Percentiles rank a stretch among this genome's conserved stretches.
Evolutionary conservation across 2,797 vertebrate genomes (phyloP).

Genomic region (Myotis daubentonii): DNA sequence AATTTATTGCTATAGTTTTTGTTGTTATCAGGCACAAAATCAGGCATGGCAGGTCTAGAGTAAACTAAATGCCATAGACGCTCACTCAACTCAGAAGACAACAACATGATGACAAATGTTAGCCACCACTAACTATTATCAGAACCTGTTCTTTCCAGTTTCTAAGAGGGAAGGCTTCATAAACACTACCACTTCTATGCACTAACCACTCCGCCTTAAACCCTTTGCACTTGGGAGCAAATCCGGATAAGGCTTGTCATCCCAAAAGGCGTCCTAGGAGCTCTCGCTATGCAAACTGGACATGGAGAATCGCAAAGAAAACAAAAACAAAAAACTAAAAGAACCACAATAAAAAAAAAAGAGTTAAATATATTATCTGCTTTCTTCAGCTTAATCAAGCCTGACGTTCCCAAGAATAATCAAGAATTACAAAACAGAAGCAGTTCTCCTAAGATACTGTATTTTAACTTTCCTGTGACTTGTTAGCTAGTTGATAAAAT

Average conservation of each 20-base stretch:
- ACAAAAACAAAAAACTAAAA: too few species aligned
- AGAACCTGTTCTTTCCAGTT: neutral
- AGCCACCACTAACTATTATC: neutral
- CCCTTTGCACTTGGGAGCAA: neutral
- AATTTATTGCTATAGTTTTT: neutral
- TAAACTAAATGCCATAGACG: neutral
- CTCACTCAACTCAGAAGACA: neutral
- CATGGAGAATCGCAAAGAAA: neutral
- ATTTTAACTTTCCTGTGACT: neutral
- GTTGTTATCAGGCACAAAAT: neutral
- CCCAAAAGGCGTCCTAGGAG: neutral
- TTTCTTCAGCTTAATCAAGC: neutral
- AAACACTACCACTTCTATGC: neutral
- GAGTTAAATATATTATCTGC: slow-evolving; percentile 12
- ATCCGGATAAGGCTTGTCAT: slow-evolving; percentile 4
- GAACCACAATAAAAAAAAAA: neutral
- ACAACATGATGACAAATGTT: slow-evolving; percentile 1
- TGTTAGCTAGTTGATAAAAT: neutral
- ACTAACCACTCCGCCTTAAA: neutral
- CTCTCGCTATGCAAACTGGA: neutral
- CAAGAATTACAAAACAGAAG: slow-evolving; percentile 21
- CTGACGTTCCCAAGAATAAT: neutral
- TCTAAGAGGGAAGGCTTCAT: neutral
- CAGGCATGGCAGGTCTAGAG: neutral
- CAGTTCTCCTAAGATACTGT: neutral